phyloP scores from a whole-genome alignment of 2,113 vertebrate species.

The Pleuronectes platessa region DNA sequence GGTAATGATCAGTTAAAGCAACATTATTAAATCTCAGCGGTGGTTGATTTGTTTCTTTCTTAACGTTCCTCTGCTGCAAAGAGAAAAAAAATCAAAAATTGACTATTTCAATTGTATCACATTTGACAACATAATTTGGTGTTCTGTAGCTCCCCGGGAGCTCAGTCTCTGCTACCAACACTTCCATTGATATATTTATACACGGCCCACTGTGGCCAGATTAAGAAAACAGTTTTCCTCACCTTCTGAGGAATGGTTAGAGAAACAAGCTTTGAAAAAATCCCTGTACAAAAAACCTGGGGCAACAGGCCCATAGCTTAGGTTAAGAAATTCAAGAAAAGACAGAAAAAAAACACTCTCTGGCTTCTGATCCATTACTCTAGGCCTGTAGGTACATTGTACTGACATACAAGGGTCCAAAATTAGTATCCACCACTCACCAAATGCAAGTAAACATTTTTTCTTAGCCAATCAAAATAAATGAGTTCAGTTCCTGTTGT shows the following conservation, averaged over 20 bases:
- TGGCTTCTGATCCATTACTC: not conserved
- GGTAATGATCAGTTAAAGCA: not conserved
- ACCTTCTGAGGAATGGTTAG: not conserved
- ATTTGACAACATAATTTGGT: not conserved
- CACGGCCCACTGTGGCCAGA: not conserved
- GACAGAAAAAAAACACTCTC: too few relatives aligned
- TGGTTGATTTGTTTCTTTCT: not conserved
- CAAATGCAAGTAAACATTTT: not conserved
- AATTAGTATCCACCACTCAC: not conserved
- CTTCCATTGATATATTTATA: too few relatives aligned
- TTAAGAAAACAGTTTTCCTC: not conserved
- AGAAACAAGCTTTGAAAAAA: not conserved
- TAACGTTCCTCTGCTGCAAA: not conserved
- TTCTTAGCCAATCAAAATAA: not conserved
- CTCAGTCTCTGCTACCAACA: too few relatives aligned
- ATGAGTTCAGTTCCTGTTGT: not conserved
- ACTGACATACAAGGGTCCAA: not conserved
- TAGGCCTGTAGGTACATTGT: not conserved
- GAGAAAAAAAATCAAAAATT: not conserved
- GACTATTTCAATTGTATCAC: not conserved
- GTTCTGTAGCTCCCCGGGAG: not conserved
- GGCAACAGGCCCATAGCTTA: not conserved
- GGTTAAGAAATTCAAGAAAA: not conserved
- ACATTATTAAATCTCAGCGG: not conserved
- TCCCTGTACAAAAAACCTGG: not conserved